Conservation (phyloP, 2,797 vertebrate genomes). For the Anas flavirostris region DNA sequence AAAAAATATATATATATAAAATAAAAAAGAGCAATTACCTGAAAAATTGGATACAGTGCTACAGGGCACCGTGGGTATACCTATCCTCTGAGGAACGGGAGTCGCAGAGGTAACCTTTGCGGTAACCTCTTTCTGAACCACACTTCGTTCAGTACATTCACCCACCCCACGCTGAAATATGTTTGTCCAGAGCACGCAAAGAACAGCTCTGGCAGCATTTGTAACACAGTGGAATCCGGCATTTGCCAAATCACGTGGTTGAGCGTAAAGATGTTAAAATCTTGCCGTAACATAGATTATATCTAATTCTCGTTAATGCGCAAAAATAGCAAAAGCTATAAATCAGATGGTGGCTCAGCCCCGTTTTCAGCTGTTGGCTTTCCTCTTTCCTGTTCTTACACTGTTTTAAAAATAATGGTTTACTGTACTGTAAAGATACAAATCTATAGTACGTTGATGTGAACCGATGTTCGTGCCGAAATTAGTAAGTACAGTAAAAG, state of each 20-base stretch:
- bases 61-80: not conserved
- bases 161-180: not conserved
- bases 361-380: not conserved
- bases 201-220: not conserved
- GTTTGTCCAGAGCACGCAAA: not conserved
- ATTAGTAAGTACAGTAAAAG: constrained; percentile 52
- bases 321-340: not conserved
- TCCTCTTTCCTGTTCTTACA: not conserved
- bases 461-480: not conserved
- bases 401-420: constrained; percentile 46
- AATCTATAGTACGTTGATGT: not conserved
- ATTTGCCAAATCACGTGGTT: not conserved
- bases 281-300: not conserved
- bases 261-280: not conserved
- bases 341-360: not conserved
- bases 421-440: constrained; percentile 8
- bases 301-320: not conserved
- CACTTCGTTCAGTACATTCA: not conserved
- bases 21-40: not conserved
- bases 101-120: not conserved
- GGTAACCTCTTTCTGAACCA: not conserved
- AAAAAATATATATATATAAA: not conserved
- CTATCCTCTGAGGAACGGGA: not conserved
- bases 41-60: not conserved
- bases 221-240: rapidly evolving